A percentile compares a stretch with the other conserved stretches of the same genome.
Conservation (phyloP, 2,797 vertebrate genomes). For the Myotis vivesi region DNA sequence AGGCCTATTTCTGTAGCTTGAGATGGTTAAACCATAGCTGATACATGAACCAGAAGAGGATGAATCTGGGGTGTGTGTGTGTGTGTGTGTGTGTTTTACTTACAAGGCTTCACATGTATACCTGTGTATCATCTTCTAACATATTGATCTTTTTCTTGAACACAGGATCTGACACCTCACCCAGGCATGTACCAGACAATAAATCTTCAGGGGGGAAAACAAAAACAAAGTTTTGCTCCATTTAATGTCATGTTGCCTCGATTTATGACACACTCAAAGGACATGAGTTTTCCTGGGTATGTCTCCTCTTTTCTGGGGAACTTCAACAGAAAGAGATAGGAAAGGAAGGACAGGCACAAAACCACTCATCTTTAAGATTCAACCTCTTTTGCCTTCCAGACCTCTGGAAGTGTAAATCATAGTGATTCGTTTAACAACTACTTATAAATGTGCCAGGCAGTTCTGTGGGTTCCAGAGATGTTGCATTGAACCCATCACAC, state of each 20-base stretch:
- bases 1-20: background rate
- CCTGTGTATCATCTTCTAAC: background rate
- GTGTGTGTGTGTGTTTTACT: background rate
- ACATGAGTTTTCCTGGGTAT: constrained; percentile 65
- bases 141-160: constrained; percentile 27
- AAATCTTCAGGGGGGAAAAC: constrained; percentile 63
- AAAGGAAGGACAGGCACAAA: background rate
- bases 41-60: background rate
- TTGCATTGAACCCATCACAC: too few species aligned
- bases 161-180: constrained; percentile 75
- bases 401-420: background rate
- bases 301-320: background rate
- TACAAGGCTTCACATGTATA: background rate
- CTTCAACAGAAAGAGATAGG: background rate
- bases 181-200: constrained; percentile 85
- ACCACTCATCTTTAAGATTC: background rate
- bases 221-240: constrained; percentile 77
- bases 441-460: background rate
- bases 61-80: background rate
- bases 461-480: too few species aligned
- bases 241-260: constrained; percentile 83
- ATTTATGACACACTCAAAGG: constrained; percentile 68
- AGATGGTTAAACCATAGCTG: background rate
- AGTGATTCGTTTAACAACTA: constrained; percentile 4
- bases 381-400: background rate